Evolutionary conservation across 2,113 vertebrate genomes (phyloP).

Genomic region (Hemiscyllium ocellatum): DNA sequence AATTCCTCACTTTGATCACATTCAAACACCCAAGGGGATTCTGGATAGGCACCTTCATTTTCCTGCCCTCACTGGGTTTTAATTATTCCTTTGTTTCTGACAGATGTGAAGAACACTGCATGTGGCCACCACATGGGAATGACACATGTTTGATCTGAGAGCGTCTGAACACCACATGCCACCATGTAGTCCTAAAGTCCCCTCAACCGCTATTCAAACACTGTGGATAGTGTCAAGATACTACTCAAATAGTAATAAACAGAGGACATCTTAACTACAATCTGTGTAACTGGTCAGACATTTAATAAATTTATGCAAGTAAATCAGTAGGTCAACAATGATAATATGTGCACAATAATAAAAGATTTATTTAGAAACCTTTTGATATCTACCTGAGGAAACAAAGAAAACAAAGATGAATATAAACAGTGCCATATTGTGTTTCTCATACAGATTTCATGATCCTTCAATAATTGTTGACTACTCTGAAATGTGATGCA

Average conservation of each 20-base stretch:
- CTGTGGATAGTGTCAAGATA: not conserved
- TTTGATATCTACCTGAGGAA: not conserved
- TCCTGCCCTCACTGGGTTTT: not conserved
- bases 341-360: not conserved
- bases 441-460: not conserved
- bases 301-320: not conserved
- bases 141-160: not conserved
- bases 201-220: not conserved
- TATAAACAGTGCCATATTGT: not conserved
- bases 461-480: not conserved
- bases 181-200: not conserved
- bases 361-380: not conserved
- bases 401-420: not conserved
- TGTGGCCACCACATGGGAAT: slow-evolving; percentile 16
- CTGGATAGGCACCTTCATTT: not conserved
- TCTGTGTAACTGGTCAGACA: not conserved
- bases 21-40: not conserved
- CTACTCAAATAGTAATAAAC: not conserved
- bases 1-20: slow-evolving; percentile 31
- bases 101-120: slow-evolving; percentile 13
- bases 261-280: not conserved
- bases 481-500: not conserved
- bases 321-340: not conserved
- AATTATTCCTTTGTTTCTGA: slow-evolving; percentile 12
- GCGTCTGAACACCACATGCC: not conserved